phyloP scores from a whole-genome alignment of 2,797 vertebrate genomes.

The Rhadinocentrus ornatus region DNA sequence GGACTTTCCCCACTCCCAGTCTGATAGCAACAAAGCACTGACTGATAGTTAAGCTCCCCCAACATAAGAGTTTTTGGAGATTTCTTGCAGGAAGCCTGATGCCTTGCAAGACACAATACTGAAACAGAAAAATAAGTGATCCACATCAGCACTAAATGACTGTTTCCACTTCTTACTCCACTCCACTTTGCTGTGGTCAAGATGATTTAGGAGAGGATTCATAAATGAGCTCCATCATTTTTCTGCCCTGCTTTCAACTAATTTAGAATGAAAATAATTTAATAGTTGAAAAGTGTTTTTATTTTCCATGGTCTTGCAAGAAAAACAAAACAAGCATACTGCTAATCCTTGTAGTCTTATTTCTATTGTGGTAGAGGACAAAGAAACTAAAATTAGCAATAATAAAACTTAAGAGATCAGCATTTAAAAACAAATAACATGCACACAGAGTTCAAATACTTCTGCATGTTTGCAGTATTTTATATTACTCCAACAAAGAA shows the following conservation, averaged over 20 bases:
- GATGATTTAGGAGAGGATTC: too few relatives aligned
- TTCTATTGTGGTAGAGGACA: background rate
- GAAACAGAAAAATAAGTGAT: background rate
- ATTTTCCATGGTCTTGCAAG: too few relatives aligned
- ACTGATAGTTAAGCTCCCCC: background rate
- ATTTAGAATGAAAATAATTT: background rate
- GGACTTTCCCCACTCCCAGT: background rate
- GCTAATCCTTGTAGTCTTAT: background rate
- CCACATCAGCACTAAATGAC: background rate
- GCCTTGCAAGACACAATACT: background rate
- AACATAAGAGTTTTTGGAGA: background rate
- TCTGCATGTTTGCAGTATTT: too few relatives aligned
- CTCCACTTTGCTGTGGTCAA: too few relatives aligned
- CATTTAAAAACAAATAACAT: background rate
- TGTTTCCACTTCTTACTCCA: background rate
- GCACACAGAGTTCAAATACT: too few relatives aligned
- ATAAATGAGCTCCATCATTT: too few relatives aligned
- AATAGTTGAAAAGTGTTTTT: background rate
- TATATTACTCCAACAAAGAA: too few relatives aligned
- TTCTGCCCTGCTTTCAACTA: background rate
- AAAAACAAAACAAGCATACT: background rate
- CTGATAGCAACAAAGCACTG: background rate
- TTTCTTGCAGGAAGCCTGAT: background rate
- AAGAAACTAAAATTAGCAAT: too few relatives aligned
- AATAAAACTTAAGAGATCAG: too few relatives aligned